A percentile compares a stretch with the other conserved stretches of the same genome.
Evolutionary conservation across 2,797 vertebrate species (phyloP).

Genomic region (Danio jaintianensis): DNA sequence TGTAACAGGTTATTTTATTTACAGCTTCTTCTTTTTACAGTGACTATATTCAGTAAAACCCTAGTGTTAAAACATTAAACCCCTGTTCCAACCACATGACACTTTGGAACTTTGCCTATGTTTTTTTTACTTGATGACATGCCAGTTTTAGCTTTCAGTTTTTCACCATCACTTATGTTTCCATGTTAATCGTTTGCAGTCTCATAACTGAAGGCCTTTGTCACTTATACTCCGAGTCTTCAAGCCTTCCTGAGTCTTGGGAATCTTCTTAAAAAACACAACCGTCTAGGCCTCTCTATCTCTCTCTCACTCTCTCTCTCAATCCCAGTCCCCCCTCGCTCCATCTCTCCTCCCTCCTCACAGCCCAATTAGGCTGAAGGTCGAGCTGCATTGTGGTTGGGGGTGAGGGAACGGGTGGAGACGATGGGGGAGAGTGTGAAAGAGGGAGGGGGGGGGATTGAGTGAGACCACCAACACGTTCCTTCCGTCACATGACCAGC

Average conservation of each 20-base stretch:
- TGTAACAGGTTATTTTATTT: no score
- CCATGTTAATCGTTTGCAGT: slow-evolving; percentile 34
- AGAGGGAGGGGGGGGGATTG: slow-evolving; percentile 54
- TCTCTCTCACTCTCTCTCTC: slow-evolving; percentile 37
- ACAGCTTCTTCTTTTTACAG: no score
- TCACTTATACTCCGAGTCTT: slow-evolving; percentile 50
- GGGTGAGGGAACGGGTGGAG: slow-evolving; percentile 56
- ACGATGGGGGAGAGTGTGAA: slow-evolving; percentile 58
- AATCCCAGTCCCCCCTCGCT: slow-evolving; percentile 39
- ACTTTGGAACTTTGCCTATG: not conserved
- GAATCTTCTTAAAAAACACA: slow-evolving; percentile 68
- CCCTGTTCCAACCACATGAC: not conserved
- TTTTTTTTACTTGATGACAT: not conserved
- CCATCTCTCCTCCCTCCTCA: slow-evolving; percentile 67
- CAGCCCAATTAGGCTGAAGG: slow-evolving; percentile 81
- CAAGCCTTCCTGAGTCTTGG: slow-evolving; percentile 70
- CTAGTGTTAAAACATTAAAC: not conserved
- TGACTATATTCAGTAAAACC: not conserved
- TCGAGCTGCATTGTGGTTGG: slow-evolving; percentile 70
- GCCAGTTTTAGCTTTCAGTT: not conserved
- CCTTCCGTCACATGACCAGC: slow-evolving; percentile 69
- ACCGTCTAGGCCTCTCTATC: slow-evolving; percentile 55
- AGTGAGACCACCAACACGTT: slow-evolving; percentile 80
- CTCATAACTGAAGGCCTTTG: slow-evolving; percentile 67
- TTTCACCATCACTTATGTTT: not conserved